Percentiles rank a stretch among this genome's conserved stretches.
Conservation (phyloP, 2,888 invertebrate species). For the Agriopis leucophaearia region DNA sequence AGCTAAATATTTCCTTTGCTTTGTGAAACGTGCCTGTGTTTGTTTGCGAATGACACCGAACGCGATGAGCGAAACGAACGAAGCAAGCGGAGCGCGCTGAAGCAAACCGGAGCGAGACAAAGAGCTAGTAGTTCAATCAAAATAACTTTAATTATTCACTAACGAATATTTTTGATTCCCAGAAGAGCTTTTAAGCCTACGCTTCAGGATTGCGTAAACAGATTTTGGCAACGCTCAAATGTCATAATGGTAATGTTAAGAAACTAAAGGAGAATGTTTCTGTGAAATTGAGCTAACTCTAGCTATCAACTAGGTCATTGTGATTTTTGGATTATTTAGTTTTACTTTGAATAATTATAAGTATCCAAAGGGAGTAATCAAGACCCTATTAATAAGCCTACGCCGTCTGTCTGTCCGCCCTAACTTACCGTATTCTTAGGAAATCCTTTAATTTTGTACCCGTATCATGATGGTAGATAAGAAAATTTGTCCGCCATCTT, state of each 20-base stretch:
- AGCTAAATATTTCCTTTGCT: slow-evolving; percentile 54
- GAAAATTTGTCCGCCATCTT: too few species aligned
- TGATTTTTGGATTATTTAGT: too few species aligned
- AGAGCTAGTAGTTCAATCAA: neutral
- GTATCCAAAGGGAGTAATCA: too few species aligned
- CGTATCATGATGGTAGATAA: neutral
- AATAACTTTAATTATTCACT: slow-evolving; percentile 1
- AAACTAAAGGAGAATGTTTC: slow-evolving; percentile 13
- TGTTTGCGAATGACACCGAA: slow-evolving; percentile 40
- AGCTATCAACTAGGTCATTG: slow-evolving; percentile 9
- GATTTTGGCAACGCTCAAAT: slow-evolving; percentile 32
- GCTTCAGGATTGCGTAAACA: slow-evolving; percentile 27
- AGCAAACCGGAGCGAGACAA: slow-evolving; percentile 4
- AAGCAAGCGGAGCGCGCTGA: neutral
- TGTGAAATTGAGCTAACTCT: slow-evolving; percentile 9
- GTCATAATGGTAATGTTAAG: slow-evolving; percentile 29
- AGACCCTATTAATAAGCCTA: too few species aligned
- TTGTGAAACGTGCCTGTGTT: slow-evolving; percentile 33
- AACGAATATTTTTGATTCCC: slow-evolving; percentile 23
- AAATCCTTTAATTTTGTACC: neutral
- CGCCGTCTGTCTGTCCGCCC: too few species aligned
- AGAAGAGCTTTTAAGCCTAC: slow-evolving; percentile 30
- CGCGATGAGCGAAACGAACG: slow-evolving; percentile 7
- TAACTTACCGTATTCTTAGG: too few species aligned
- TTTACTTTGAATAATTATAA: too few species aligned